Conservation (phyloP, 2,888 invertebrate genomes). For the Malthinus seriepunctatus region DNA sequence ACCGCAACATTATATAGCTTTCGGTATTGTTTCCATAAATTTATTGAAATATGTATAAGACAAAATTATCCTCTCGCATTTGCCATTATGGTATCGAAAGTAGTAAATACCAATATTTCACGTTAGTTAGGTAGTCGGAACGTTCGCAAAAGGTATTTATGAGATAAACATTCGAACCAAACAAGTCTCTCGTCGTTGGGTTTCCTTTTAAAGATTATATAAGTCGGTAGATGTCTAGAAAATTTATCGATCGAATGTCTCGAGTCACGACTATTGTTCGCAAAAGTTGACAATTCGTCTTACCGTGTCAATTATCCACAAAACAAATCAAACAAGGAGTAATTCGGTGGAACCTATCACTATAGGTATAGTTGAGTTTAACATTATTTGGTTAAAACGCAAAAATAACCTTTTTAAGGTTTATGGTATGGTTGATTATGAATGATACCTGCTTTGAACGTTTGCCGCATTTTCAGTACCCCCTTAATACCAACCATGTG, state of each 20-base stretch:
- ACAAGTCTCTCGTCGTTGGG: not conserved
- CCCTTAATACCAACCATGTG: no score
- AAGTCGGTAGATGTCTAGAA: not conserved
- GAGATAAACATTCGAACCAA: slow-evolving; percentile 1
- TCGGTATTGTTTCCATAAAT: not conserved
- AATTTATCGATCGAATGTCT: not conserved
- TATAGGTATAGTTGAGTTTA: no score
- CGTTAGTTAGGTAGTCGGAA: not conserved
- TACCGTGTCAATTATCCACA: no score
- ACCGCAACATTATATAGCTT: slow-evolving; percentile 1
- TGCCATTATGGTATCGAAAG: not conserved
- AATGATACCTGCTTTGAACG: no score
- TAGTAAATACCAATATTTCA: not conserved
- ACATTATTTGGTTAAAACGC: no score
- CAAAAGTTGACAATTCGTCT: no score
- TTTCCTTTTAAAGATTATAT: not conserved
- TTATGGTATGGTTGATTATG: no score
- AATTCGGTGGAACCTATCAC: no score
- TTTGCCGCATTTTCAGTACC: no score
- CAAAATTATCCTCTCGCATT: not conserved
- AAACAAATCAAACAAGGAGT: no score
- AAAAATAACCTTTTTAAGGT: no score
- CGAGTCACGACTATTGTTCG: no score
- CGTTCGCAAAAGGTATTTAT: not conserved
- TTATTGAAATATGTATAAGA: not conserved